These are phyloP conservation scores for Diuraphis noxia DNA, from an alignment of 1,140 invertebrate genomes.

Conservation along the genomic window DNA sequence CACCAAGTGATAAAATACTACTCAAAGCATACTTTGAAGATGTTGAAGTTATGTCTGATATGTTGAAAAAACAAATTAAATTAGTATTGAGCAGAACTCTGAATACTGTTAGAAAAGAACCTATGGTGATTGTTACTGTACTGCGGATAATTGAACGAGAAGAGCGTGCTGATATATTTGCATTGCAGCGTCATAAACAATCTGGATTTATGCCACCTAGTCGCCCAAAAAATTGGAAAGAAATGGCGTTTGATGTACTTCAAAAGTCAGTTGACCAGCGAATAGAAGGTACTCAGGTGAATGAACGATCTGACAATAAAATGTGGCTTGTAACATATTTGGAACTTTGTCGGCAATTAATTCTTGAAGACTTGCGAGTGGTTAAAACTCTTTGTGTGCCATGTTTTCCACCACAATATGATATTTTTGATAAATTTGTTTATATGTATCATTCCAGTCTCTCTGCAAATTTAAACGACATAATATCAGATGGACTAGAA, in stretches of 20 bases:
- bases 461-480: conserved; percentile 82
- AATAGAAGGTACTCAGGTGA: conserved; percentile 88
- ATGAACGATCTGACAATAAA: conserved; percentile 88
- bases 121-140: conserved; percentile 93
- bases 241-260: conserved; percentile 82
- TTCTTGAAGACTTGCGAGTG: conserved; percentile 89
- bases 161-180: conserved; percentile 85
- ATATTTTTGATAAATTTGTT: conserved; percentile 89
- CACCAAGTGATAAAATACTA: conserved; percentile 84
- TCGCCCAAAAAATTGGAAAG: conserved; percentile 89
- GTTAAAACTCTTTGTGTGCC: conserved; percentile 90
- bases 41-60: conserved; percentile 85
- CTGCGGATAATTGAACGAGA: conserved; percentile 95
- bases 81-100: conserved; percentile 87
- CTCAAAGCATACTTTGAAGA: conserved; percentile 95
- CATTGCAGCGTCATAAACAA: conserved; percentile 75
- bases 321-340: conserved; percentile 87
- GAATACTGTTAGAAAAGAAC: conserved; percentile 92
- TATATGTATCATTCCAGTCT: conserved; percentile 92
- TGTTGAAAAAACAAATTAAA: conserved; percentile 89
- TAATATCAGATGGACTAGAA: conserved; percentile 83
- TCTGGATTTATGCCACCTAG: conserved; percentile 90
- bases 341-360: conserved; percentile 69
- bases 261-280: conserved; percentile 81
- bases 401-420: conserved; percentile 94